Conservation (phyloP, 1,140 invertebrate genomes). For the Drosophila willistoni region DNA sequence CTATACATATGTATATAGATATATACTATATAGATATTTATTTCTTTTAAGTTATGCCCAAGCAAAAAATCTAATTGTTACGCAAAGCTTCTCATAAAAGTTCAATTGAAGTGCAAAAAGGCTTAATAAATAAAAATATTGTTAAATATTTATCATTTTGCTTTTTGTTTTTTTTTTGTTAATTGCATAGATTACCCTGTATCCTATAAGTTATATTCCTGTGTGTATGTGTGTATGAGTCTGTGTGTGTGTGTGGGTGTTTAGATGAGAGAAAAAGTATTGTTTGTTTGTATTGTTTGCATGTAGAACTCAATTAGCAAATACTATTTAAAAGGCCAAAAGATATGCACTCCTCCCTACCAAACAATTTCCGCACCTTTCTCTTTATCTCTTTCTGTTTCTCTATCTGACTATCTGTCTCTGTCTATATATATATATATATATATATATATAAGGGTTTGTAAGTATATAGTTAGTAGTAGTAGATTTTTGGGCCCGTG, state of each 20-base stretch:
- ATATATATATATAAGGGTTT: neutral
- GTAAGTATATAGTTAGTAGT: constrained; percentile 1
- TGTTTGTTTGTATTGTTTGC: constrained; percentile 39
- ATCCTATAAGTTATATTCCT: constrained; percentile 77
- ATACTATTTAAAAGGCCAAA: constrained; percentile 70
- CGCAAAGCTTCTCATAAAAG: constrained; percentile 66
- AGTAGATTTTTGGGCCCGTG: constrained; percentile 58
- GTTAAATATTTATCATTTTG: constrained; percentile 28
- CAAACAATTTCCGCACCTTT: constrained; percentile 14
- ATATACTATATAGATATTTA: no score
- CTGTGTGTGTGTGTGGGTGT: neutral
- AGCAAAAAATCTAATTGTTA: constrained; percentile 68
- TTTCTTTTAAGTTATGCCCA: constrained; percentile 57
- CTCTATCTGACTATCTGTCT: neutral
- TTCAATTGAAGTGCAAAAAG: constrained; percentile 61
- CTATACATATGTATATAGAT: constrained; percentile 19
- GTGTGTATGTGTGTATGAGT: constrained; percentile 29
- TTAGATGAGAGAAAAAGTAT: constrained; percentile 37
- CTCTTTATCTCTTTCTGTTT: constrained; percentile 13
- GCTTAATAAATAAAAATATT: constrained; percentile 44
- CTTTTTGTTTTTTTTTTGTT: constrained; percentile 54
- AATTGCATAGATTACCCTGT: constrained; percentile 83
- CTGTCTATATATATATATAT: neutral
- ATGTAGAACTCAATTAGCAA: constrained; percentile 36
- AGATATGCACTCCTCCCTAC: constrained; percentile 64